Evolutionary conservation across 2,797 vertebrate genomes (phyloP), one percentile per base, ranked within the genome.

Genomic region (Lepus townsendii): DNA sequence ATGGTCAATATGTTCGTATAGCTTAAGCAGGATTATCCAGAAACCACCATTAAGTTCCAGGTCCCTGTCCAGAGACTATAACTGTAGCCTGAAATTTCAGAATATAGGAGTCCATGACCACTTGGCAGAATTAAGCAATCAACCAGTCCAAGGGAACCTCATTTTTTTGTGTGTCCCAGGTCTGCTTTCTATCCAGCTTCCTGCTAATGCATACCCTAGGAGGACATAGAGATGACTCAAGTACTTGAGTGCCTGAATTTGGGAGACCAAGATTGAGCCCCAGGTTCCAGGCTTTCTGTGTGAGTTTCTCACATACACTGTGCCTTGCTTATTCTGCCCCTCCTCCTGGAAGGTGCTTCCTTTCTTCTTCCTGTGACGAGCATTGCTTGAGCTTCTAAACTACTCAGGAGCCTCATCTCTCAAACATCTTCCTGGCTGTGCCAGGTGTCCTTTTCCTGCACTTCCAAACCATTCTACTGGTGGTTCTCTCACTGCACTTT

Each of bases 21-120:
- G 24, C 22, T 38, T 20, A n/a, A 22, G 52, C 52, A 9, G 60
- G 47, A 65, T 73, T 63, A 75, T 42, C 60, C 52, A 42, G 66
- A 94, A 79, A 84, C 79, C 66, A 50, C n/a, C n/a, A 35, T 13
- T 54, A 89, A 50, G 24, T 42, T 94, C n/a, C 12, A 77, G 14
- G 63, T 78, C 27, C 76, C 60, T 73, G 35, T 60, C 24, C 60
- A 79, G 26, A 85, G 69, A 89, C 50, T 73, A 22, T 93, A 86
- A 82, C 14, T 35, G 69, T 7, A 60, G 10, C 30, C 32, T 86
- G 27, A 77, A 88, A 47, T 2, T 52, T 20, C 57, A 83, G 71
- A 79, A 50, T 73, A 63, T 19, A 17, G 13, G 38, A 87, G 27
- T n/a, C 71, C 17, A 12, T 52, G 50, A 7, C 60, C 35, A 54